Conservation (phyloP, 2,888 invertebrate genomes). For the Agonopterix arenella region DNA sequence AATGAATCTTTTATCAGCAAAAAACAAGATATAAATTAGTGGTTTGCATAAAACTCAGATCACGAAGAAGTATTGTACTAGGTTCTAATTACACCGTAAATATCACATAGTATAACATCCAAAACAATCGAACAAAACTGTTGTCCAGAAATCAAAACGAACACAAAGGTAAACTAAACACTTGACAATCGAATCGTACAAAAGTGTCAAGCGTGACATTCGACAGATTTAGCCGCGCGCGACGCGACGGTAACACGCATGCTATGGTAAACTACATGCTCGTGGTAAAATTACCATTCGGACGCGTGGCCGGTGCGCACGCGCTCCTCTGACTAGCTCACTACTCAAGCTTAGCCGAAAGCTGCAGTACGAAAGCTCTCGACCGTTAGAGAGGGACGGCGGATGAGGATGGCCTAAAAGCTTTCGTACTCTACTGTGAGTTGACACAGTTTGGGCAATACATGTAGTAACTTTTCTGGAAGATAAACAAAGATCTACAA, state of each 20-base stretch:
- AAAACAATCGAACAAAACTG: conserved; percentile 5
- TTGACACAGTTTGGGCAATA: neutral
- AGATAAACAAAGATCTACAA: too few species aligned
- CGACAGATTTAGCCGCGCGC: conserved; percentile 34
- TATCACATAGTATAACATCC: neutral
- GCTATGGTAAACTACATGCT: conserved; percentile 2
- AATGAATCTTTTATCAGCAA: too few species aligned
- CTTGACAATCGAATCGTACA: conserved; percentile 27
- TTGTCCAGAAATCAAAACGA: conserved; percentile 22
- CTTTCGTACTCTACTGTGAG: conserved; percentile 1
- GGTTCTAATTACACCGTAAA: too few species aligned
- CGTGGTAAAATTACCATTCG: conserved; percentile 11
- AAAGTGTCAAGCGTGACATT: conserved; percentile 24
- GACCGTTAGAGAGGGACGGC: conserved; percentile 46
- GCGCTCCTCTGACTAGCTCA: conserved; percentile 60
- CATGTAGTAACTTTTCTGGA: neutral
- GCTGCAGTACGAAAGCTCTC: conserved; percentile 50
- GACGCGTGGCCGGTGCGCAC: conserved; percentile 55
- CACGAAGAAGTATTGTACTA: too few species aligned
- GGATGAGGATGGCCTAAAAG: conserved; percentile 36
- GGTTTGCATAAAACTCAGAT: too few species aligned
- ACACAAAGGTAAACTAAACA: conserved; percentile 20
- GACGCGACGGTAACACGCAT: conserved; percentile 12
- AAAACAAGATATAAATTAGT: too few species aligned
- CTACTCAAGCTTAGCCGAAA: conserved; percentile 33